These are phyloP conservation scores for Hestina assimilis DNA, from an alignment of 1,140 invertebrate genomes.

Conservation along the genomic window DNA sequence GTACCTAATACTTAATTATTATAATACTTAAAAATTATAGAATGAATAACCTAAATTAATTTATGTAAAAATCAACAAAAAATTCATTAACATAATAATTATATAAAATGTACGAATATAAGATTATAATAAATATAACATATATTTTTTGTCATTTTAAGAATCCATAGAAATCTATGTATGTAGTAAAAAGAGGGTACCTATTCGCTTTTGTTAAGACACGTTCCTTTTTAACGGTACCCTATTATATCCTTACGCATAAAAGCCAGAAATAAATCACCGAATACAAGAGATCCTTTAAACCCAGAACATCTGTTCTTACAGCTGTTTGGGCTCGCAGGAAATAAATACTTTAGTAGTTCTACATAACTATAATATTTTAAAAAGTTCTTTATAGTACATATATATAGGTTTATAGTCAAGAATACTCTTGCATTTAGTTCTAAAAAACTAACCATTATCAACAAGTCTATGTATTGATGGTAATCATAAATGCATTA, in stretches of 20 bases:
- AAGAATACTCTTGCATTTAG: not conserved
- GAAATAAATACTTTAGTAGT: conserved; percentile 8
- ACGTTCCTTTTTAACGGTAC: not conserved
- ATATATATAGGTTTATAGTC: not conserved
- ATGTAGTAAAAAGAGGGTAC: not conserved
- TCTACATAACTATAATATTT: not conserved
- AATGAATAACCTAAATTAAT: too few relatives aligned
- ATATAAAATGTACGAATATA: too few relatives aligned
- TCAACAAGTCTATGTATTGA: not conserved
- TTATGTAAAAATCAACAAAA: too few relatives aligned
- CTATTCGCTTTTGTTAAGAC: not conserved
- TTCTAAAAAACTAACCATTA: not conserved
- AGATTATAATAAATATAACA: too few relatives aligned
- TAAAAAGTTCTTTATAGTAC: too few relatives aligned
- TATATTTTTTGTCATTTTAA: too few relatives aligned
- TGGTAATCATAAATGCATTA: not conserved
- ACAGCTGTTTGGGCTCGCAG: conserved; percentile 16
- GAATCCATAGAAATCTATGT: not conserved
- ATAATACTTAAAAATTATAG: too few relatives aligned
- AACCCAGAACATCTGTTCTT: conserved; percentile 13
- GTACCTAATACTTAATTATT: too few relatives aligned
- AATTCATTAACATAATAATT: too few relatives aligned
- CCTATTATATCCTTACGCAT: not conserved
- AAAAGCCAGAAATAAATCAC: conserved; percentile 15
- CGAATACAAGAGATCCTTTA: conserved; percentile 12